These are phyloP conservation scores for Ctenopoma kingsleyae DNA, from an alignment of 2,797 vertebrate genomes.

Conservation along the genomic window DNA sequence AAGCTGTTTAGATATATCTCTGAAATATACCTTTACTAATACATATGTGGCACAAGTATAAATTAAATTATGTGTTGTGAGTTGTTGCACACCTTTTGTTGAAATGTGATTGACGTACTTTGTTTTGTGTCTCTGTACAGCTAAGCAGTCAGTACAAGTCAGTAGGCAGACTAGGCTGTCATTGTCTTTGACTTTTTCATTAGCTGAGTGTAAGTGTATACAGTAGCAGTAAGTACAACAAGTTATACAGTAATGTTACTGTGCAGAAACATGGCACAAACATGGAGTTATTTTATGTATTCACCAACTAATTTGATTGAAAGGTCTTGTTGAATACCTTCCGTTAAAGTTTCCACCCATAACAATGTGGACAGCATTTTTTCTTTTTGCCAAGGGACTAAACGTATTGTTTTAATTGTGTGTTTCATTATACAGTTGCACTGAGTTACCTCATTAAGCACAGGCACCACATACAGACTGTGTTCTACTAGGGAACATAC, in stretches of 20 bases:
- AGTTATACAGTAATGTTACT: constrained; percentile 43
- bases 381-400: constrained; percentile 17
- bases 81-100: constrained; percentile 51
- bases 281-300: constrained; percentile 30
- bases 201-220: constrained; percentile 68
- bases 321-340: constrained; percentile 24
- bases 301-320: constrained; percentile 29
- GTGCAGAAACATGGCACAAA: constrained; percentile 53
- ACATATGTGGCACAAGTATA: constrained; percentile 53
- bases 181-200: constrained; percentile 68
- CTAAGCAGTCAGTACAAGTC: constrained; percentile 37
- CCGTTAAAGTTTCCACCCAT: not conserved
- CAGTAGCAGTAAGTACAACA: constrained; percentile 43
- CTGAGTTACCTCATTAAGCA: constrained; percentile 65
- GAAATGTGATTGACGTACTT: constrained; percentile 52
- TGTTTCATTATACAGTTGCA: constrained; percentile 28
- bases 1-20: constrained; percentile 8
- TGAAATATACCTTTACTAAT: constrained; percentile 29
- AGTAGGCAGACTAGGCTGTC: constrained; percentile 48
- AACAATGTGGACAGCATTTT: constrained; percentile 14
- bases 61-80: constrained; percentile 29
- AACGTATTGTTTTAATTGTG: constrained; percentile 13
- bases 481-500: constrained; percentile 50
- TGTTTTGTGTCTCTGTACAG: constrained; percentile 42
- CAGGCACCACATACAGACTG: constrained; percentile 47